Percentiles rank a stretch among this genome's conserved stretches.
Conservation (phyloP, 2,113 vertebrate genomes). For the Equus przewalskii region DNA sequence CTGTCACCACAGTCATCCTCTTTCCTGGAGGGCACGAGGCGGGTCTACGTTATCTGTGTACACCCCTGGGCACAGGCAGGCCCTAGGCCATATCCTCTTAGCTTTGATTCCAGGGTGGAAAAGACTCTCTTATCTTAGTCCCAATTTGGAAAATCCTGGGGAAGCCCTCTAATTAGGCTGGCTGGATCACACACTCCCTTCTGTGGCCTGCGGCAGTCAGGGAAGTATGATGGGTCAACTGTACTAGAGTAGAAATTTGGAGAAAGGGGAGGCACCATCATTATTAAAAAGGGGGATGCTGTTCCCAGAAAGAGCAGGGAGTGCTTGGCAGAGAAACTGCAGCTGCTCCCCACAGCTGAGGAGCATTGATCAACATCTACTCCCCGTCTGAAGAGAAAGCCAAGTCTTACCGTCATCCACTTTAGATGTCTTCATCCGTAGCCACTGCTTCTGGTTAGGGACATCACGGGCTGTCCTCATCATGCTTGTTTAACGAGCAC, state of each 20-base stretch:
- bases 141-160: not conserved
- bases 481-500: not conserved
- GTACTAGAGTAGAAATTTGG: not conserved
- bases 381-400: constrained; percentile 11
- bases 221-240: not conserved
- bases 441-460: not conserved
- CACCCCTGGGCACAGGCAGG: not conserved
- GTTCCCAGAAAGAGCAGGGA: not conserved
- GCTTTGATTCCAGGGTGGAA: not conserved
- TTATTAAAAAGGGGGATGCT: not conserved
- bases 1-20: not conserved
- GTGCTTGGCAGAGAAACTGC: not conserved
- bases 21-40: not conserved
- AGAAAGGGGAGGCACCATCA: not conserved
- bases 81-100: not conserved
- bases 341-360: not conserved
- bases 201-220: not conserved
- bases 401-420: not conserved
- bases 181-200: not conserved
- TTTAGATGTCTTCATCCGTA: not conserved
- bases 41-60: not conserved
- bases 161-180: not conserved
- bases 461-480: not conserved
- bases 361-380: not conserved
- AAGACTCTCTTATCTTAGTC: not conserved